Conservation (phyloP, 2,797 vertebrate genomes). For the Molossus molossus region DNA sequence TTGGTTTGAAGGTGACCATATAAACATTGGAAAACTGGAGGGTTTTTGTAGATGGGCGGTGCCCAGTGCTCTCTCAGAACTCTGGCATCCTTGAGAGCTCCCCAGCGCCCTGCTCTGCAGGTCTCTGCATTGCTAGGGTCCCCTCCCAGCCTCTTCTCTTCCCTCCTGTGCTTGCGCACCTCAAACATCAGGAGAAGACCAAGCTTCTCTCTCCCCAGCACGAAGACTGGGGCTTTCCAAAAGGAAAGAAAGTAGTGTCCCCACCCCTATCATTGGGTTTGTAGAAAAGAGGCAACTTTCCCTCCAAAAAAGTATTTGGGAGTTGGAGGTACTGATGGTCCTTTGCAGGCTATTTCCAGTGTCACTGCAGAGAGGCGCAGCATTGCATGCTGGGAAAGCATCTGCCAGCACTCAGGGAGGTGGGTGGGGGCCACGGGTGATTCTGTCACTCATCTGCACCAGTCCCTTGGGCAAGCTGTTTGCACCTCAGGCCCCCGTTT, state of each 20-base stretch:
- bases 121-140: not conserved
- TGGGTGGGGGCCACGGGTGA: not conserved
- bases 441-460: not conserved
- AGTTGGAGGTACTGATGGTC: not conserved
- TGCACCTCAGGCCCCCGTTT: not conserved
- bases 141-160: not conserved
- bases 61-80: not conserved
- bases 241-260: not conserved
- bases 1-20: not conserved
- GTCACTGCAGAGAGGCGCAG: not conserved
- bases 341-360: not conserved
- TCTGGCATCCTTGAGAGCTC: not conserved
- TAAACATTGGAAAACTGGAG: not conserved
- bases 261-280: fast-evolving
- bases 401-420: not conserved
- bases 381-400: not conserved
- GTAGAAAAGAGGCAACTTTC: not conserved
- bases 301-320: not conserved
- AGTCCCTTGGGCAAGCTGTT: not conserved
- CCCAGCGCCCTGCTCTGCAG: fast-evolving
- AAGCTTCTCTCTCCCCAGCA: not conserved
- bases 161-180: fast-evolving
- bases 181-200: not conserved
- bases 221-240: not conserved
- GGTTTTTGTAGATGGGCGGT: not conserved